These are phyloP conservation scores for Entomobrya proxima DNA, from an alignment of 2,888 invertebrate genomes.

Conservation along the genomic window DNA sequence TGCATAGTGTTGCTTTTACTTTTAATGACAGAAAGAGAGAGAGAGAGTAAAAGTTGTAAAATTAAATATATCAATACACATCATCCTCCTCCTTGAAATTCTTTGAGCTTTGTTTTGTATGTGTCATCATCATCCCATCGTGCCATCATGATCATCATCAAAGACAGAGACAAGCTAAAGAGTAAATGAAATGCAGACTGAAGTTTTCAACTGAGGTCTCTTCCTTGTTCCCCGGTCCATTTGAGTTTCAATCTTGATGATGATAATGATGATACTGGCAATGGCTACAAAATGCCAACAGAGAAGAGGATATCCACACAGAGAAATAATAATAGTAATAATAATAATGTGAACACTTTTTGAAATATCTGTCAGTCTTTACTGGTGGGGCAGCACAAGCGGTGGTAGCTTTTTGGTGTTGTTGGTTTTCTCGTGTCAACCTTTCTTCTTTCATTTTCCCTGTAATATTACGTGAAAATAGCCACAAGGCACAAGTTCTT, in stretches of 20 bases:
- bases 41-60: slow-evolving; percentile 47
- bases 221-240: slow-evolving; percentile 52
- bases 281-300: no score
- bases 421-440: slow-evolving; percentile 21
- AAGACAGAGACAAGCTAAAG: no score
- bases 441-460: background rate
- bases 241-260: slow-evolving; percentile 25
- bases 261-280: background rate
- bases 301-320: no score
- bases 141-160: background rate
- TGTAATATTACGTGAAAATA: slow-evolving; percentile 5
- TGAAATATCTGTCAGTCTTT: slow-evolving; percentile 39
- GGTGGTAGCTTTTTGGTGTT: slow-evolving; percentile 21
- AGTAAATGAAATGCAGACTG: slow-evolving; percentile 43
- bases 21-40: slow-evolving; percentile 27
- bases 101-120: slow-evolving; percentile 14
- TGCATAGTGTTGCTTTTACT: slow-evolving; percentile 16
- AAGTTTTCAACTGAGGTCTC: slow-evolving; percentile 1
- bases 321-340: background rate
- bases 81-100: slow-evolving; percentile 10
- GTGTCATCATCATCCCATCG: no score
- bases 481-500: slow-evolving; percentile 52
- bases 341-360: background rate
- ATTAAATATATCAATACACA: slow-evolving; percentile 59
- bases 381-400: background rate